Evolutionary conservation across 2,113 vertebrate species (phyloP).

Genomic region (Mormyrus lacerda): DNA sequence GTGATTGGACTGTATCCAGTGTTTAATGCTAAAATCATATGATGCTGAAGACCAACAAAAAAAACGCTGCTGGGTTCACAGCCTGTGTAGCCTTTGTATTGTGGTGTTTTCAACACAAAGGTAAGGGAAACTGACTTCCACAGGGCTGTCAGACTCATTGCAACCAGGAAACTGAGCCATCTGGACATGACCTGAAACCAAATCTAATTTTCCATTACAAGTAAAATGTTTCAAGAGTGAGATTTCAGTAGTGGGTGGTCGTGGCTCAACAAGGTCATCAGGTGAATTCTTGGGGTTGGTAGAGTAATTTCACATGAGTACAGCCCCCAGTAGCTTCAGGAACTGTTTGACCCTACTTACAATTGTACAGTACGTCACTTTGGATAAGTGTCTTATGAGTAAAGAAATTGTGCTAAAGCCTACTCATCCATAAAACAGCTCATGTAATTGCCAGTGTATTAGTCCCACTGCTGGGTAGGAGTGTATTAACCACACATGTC

Average conservation of each 20-base stretch:
- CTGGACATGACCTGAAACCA: constrained; percentile 77
- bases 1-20: not conserved
- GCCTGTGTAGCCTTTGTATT: constrained; percentile 77
- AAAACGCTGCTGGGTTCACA: constrained; percentile 75
- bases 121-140: constrained; percentile 80
- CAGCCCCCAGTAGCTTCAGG: not conserved
- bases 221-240: not conserved
- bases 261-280: not conserved
- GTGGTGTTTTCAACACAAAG: constrained; percentile 72
- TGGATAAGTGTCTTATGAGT: too few relatives aligned
- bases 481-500: not conserved
- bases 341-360: not conserved
- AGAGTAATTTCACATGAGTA: not conserved
- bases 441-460: not conserved
- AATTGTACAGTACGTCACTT: not conserved
- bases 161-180: constrained; percentile 82
- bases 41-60: not conserved
- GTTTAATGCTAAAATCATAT: not conserved
- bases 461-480: not conserved
- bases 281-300: not conserved
- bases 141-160: constrained; percentile 73
- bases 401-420: not conserved
- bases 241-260: not conserved
- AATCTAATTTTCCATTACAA: not conserved
- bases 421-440: not conserved